Base-by-base conservation (phyloP, 2,888 invertebrate species). In the Nudaria mundana region DNA sequence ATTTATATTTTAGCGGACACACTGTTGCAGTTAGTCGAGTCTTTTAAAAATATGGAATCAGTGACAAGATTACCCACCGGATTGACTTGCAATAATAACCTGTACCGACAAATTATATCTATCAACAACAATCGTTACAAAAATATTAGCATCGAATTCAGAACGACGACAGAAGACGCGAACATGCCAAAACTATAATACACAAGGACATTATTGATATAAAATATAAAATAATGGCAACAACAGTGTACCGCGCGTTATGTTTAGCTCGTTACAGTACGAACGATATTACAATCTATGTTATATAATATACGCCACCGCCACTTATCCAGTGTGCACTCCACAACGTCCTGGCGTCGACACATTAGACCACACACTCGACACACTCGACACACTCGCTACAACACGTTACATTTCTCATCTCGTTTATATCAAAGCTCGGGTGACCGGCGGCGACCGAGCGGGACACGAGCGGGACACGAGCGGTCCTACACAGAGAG, bases 261-360 rank as follows among this genome's bases (percentile, higher is more conserved):
- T 63, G 53, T 54, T 62, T 47, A 48, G 48, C 44, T 53, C 57
- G 59, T 58, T 62, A 66, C n/a, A n/a, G n/a, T n/a, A n/a, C n/a
- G n/a, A 72, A 70, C 66, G 72, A 64, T 69, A 67, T 69, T 59
- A 75, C 76, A 80, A 76, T 76, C 71, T 81, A 81, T 69, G 65
- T 62, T 56, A 72, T 71, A 76, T 71, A 69, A 66, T 56, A 63
- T 60, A 56, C 60, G 53, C 1, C 18, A 13, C 26, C 3, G 3
- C 1, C 13, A 2, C 11, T 7, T n/a, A 5, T 1, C 3, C 67
- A 56, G 43, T 46, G 77, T 74, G 73, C 72, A 67, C 71, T 71
- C 68, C 61, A 65, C 70, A 78, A 77, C 76, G 79, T 78, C 78
- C 66, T 71, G 48, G 71, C 78, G 76, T 71, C 55, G 65, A 59